Evolutionary conservation across 2,113 vertebrate species (phyloP).

Genomic region (Thinocorus orbignyianus): DNA sequence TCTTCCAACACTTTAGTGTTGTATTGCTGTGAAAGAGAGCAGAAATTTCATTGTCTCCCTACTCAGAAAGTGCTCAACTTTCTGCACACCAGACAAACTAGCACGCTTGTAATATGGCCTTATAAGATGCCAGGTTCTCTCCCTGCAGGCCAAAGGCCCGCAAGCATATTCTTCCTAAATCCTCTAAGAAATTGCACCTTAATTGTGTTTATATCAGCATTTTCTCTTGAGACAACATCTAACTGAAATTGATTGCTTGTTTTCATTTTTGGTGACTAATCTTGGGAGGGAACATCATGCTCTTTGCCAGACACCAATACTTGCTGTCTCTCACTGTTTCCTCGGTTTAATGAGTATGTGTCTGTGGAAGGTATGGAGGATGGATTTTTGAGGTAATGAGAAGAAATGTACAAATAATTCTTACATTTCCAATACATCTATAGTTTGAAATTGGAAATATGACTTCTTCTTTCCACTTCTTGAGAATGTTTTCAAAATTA

Average conservation of each 20-base stretch:
- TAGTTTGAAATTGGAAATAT: neutral
- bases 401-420: neutral
- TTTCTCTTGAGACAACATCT: neutral
- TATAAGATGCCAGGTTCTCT: neutral
- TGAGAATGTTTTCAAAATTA: neutral
- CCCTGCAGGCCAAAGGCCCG: neutral
- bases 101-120: neutral
- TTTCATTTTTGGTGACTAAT: neutral
- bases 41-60: neutral
- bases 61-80: neutral
- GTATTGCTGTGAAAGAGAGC: neutral
- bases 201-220: neutral
- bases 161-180: neutral
- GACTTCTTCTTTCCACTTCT: neutral
- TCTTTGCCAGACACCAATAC: neutral
- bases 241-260: neutral
- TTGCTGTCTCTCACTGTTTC: neutral
- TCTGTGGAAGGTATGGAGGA: neutral
- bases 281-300: neutral
- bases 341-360: neutral
- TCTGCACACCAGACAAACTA: neutral
- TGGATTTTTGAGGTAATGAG: neutral
- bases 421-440: neutral
- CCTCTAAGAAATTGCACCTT: neutral
- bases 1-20: rapidly evolving